Evolutionary conservation across 2,113 vertebrate genomes (phyloP), one percentile per base, ranked within the genome.

Genomic region (Taxidea taxus): DNA sequence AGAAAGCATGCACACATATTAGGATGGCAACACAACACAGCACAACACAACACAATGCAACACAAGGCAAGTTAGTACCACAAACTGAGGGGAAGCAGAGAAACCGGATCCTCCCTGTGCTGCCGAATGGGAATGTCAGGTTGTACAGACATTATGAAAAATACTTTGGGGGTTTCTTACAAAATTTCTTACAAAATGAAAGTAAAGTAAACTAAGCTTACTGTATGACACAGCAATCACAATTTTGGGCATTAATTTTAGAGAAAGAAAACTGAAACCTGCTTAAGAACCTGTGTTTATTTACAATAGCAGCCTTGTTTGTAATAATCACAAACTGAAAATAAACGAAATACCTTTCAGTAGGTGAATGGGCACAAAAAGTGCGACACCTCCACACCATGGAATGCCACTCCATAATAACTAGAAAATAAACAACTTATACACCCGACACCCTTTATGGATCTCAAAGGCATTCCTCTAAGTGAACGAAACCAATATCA

Each of bases 31-130:
- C 51, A 13, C 3, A 20, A 37, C n/a, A 20, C 8, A 70, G 11
- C 34, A 1, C 15, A 68, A 68, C 0, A 2, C 64, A 66, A 16
- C 31, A 16, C 64, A 66, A 16, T 7, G 14, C 15, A 29, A 60
- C 54, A 18, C 54, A 56, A 3, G 5, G 2, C 29, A 39, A 39
- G 18, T 72, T 74, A 58, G n/a, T 15, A n/a, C 4, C 2, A 4
- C 47, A 34, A 9, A 2, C 37, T 39, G n/a, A 54, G 14, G 10
- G 2, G 21, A 21, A 23, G 23, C 1, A 11, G 34, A 58, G 21
- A 84, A 89, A 3, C 2, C 2, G 54, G 2, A 4, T 39, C n/a
- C 80, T 13, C 5, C 6, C 1, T 10, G 27, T 1, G 27, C 39
- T 72, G 47, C 42, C 39, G 21, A 23, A 37, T 6, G 2, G 9